These are phyloP conservation scores for Eumaeus atala DNA, from an alignment of 1,140 invertebrate genomes.

Conservation along the genomic window DNA sequence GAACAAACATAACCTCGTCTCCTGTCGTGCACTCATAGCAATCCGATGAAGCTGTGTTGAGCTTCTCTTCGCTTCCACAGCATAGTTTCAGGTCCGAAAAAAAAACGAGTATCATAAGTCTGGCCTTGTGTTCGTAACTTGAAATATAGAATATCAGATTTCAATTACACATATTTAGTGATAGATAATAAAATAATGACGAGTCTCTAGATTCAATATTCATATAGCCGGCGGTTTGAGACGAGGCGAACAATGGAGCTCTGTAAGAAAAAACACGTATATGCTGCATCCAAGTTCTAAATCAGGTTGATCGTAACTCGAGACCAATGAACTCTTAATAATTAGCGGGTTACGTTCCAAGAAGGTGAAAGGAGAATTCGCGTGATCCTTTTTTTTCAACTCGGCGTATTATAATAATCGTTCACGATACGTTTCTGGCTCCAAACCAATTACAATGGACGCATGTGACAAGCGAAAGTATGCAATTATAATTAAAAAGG, in stretches of 20 bases:
- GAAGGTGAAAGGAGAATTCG: constrained; percentile 52
- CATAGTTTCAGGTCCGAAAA: no score
- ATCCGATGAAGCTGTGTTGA: no score
- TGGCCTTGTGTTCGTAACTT: no score
- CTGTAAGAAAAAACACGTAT: background rate
- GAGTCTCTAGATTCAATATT: no score
- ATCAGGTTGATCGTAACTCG: constrained; percentile 25
- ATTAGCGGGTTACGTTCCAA: constrained; percentile 52
- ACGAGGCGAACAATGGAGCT: constrained; percentile 1
- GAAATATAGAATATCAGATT: no score
- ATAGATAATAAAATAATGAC: no score
- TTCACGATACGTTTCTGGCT: constrained; percentile 36
- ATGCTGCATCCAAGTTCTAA: constrained; percentile 8
- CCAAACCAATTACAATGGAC: constrained; percentile 45
- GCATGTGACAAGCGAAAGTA: constrained; percentile 50
- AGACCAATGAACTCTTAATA: constrained; percentile 46
- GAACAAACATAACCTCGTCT: no score
- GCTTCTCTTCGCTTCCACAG: no score
- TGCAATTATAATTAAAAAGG: constrained; percentile 32
- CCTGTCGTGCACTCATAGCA: no score
- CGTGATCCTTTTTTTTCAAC: constrained; percentile 33
- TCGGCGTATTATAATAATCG: constrained; percentile 39
- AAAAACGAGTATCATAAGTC: no score
- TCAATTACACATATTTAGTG: no score
- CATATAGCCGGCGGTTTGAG: no score